Conservation (phyloP, 2,113 vertebrate species). For the Acrocephalus arundinaceus region DNA sequence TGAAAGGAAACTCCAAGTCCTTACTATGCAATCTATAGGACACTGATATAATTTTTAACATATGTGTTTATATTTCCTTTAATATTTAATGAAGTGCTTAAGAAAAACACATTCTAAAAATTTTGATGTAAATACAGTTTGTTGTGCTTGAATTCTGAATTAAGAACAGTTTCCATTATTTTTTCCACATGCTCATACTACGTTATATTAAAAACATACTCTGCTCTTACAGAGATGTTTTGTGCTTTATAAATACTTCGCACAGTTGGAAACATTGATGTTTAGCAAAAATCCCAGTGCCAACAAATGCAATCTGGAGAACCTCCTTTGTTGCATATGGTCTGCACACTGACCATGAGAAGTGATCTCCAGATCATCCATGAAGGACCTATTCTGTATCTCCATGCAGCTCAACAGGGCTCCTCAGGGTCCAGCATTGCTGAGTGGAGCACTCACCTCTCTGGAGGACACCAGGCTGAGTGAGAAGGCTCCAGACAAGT, state of each 20-base stretch:
- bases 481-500: background rate
- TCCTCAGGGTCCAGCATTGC: background rate
- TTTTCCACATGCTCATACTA: conserved; percentile 38
- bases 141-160: conserved; percentile 54
- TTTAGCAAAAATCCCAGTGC: conserved; percentile 9
- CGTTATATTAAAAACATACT: conserved; percentile 26
- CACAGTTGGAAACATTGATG: conserved; percentile 40
- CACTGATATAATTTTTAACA: background rate
- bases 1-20: conserved; percentile 31
- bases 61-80: conserved; percentile 10
- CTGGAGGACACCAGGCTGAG: background rate
- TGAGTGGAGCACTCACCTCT: background rate
- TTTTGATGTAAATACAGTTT: conserved; percentile 44
- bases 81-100: conserved; percentile 36
- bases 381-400: background rate
- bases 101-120: conserved; percentile 62
- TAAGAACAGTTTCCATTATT: conserved; percentile 35
- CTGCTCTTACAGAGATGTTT: conserved; percentile 28
- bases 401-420: background rate
- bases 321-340: background rate
- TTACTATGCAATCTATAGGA: background rate
- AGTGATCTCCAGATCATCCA: background rate
- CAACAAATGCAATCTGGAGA: background rate
- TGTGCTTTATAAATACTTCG: conserved; percentile 52
- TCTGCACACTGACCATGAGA: background rate